These are phyloP conservation scores for Lasioglossum calceatum DNA, from an alignment of 2,888 invertebrate species.

Conservation along the genomic window DNA sequence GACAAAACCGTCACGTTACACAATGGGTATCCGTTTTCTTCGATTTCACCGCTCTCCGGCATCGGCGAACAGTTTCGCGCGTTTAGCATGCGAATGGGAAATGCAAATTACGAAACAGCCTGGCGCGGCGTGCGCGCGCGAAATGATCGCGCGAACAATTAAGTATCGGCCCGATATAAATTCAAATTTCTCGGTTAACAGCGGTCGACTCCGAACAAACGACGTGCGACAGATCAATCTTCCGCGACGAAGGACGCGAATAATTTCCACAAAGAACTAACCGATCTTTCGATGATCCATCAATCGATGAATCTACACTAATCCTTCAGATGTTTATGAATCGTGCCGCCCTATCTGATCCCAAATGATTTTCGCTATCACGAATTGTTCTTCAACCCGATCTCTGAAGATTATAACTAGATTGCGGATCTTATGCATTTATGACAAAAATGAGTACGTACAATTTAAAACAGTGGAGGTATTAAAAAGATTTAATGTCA, in stretches of 20 bases:
- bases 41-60: slow-evolving; percentile 65
- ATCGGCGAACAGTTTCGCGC: slow-evolving; percentile 30
- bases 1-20: slow-evolving; percentile 52
- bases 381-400: not conserved
- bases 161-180: not conserved
- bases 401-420: not conserved
- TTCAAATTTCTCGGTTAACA: slow-evolving; percentile 17
- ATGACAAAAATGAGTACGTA: too few relatives aligned
- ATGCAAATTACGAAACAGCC: slow-evolving; percentile 15
- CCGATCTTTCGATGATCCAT: not conserved
- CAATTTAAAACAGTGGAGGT: too few relatives aligned
- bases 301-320: not conserved
- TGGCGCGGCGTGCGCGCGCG: not conserved
- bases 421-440: too few relatives aligned
- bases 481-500: too few relatives aligned
- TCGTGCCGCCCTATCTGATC: not conserved
- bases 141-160: slow-evolving; percentile 28
- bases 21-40: slow-evolving; percentile 71
- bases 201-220: not conserved
- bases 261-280: not conserved
- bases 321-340: not conserved
- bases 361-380: not conserved
- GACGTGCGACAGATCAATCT: not conserved
- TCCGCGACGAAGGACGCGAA: not conserved
- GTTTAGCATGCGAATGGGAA: slow-evolving; percentile 44